Base-by-base conservation (phyloP, 2,888 invertebrate genomes). In the Campaea margaritaria region DNA sequence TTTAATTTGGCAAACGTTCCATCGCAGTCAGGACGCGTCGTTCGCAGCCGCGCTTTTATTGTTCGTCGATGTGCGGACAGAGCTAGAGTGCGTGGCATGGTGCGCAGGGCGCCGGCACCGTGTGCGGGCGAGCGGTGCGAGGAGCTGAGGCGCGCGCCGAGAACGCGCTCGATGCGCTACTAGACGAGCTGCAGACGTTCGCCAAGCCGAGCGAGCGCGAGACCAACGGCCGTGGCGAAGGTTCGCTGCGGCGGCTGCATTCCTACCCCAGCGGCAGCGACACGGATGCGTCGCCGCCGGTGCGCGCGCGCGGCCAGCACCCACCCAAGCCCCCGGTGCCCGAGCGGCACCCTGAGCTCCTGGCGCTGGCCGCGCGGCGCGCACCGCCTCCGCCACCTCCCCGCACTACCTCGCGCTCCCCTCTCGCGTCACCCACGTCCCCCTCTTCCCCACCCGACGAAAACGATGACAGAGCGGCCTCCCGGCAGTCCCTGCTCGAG, bases 91-190 rank as follows among this genome's bases (percentile, higher is more conserved):
- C 75, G 79, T 82, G 84, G 77, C 83, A 83, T 87, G 88, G 86
- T 89, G 86, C 81, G 77, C 89, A 91, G 91, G 91, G 83, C 81
- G 79, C 77, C 76, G 76, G 67, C 81, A 78, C 78, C 75, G 77
- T 67, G 75, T 78, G 64, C 83, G 85, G 81, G 72, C 82, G 91
- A 87, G 81, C 70, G 70, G 67, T 69, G 67, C 78, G 82, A 66
- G 83, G 85, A 83, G 69, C 82, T 71, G 89, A 89, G 63, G 63
- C 84, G 92, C 95, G 96, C 93, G 94, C 97, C 94, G 97, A 97
- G 95, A 98, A 97, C 96, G 97, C 97, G 95, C 97, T 98, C 96
- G 98, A 98, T 95, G 97, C 97, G 95, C 91, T 98, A 96, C 93
- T 98, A 96, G 97, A 97, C 88, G 97, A 98, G 89, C 94, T 97